A percentile compares a stretch with the other conserved stretches of the same genome.
phyloP scores from a whole-genome alignment of 1,140 invertebrate genomes.

The Meloidogyne hapla region DNA sequence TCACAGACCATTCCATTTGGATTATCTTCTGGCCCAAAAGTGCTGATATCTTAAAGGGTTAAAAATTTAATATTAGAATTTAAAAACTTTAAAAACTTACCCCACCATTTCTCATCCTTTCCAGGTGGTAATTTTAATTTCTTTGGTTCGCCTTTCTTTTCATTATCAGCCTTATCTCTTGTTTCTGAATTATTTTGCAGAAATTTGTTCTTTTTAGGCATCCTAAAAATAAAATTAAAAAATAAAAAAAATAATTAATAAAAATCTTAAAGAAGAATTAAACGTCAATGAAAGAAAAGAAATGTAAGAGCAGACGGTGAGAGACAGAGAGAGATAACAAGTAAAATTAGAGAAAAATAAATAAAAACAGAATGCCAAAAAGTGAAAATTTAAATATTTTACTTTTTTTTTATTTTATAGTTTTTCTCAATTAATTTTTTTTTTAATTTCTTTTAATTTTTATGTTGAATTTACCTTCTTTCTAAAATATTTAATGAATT shows the following conservation, averaged over 20 bases:
- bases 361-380: too few relatives aligned
- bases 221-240: background rate
- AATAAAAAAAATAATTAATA: background rate
- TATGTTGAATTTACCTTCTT: background rate
- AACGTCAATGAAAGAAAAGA: too few relatives aligned
- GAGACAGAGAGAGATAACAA: too few relatives aligned
- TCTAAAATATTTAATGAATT: background rate
- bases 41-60: conserved; percentile 76
- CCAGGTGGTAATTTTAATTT: conserved; percentile 42
- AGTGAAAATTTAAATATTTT: too few relatives aligned
- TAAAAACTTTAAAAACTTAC: conserved; percentile 2
- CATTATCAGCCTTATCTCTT: background rate
- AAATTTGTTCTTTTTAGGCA: background rate
- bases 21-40: conserved; percentile 87
- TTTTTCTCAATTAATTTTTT: too few relatives aligned
- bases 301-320: too few relatives aligned
- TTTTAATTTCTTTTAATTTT: too few relatives aligned
- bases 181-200: background rate
- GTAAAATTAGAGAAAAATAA: too few relatives aligned
- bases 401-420: too few relatives aligned
- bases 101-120: conserved; percentile 67
- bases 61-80: background rate
- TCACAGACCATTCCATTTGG: conserved; percentile 75
- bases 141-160: background rate
- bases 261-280: conserved; percentile 7